Percentiles rank a stretch among this genome's conserved stretches.
phyloP scores from a whole-genome alignment of 2,113 vertebrate genomes.

The Bettongia penicillata region DNA sequence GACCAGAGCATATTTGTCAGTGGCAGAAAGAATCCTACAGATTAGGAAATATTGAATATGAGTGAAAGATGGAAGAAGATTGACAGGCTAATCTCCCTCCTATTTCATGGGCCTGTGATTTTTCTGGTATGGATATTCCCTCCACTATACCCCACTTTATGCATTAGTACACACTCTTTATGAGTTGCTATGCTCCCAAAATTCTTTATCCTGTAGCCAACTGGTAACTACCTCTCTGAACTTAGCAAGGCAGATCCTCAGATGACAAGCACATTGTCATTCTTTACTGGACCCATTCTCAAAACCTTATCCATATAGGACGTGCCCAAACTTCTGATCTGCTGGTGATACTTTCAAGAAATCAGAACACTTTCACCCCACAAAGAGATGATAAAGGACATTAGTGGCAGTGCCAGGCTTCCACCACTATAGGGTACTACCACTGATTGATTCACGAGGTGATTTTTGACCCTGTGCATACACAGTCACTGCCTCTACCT shows the following conservation, averaged over 20 bases:
- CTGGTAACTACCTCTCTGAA: background rate
- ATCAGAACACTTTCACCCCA: background rate
- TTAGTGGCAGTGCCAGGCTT: background rate
- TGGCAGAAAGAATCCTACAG: background rate
- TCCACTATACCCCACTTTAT: background rate
- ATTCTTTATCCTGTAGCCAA: background rate
- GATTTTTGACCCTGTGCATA: background rate
- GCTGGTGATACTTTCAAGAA: background rate
- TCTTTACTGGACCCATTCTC: background rate
- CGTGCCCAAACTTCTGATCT: background rate
- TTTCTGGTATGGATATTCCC: background rate
- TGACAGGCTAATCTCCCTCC: background rate
- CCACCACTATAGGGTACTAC: background rate
- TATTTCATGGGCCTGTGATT: background rate
- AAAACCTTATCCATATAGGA: background rate
- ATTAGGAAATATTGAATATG: background rate
- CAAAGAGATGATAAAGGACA: background rate
- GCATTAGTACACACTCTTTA: background rate
- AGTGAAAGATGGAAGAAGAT: background rate
- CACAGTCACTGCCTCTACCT: background rate
- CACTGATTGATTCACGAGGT: background rate
- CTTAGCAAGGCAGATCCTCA: background rate
- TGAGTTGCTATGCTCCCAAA: background rate
- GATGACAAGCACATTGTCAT: background rate
- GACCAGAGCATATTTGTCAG: background rate